Evolutionary conservation across 2,797 vertebrate species (phyloP), one percentile per base, ranked within the genome.

Genomic region (Chromobotia macracanthus): DNA sequence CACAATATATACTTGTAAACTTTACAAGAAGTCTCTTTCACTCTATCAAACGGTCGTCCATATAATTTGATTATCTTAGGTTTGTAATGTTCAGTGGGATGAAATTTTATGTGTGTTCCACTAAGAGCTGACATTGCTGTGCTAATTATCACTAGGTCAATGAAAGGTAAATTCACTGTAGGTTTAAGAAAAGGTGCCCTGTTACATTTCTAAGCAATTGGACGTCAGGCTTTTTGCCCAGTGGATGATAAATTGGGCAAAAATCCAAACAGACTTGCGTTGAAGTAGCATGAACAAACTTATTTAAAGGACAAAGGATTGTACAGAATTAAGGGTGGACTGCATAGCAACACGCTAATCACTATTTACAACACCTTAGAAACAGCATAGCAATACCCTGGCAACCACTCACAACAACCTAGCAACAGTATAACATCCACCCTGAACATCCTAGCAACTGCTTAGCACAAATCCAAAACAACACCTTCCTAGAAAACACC

Each of bases 31-130:
- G 56, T 80, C 46, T 79, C 61, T 72, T 83, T 72, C 84, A 83
- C 77, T 82, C 87, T 69, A 71, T 81, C 41, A 85, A 80, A 77
- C 82, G 79, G 82, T 85, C 80, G 86, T 84, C 80, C 82, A 66
- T 88, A 81, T 87, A 88, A 88, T 87, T 79, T 31, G 81, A 86
- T 90, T 89, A 85, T 70, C 44, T 25, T 65, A 44, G 74, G 73
- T 86, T 78, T 82, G 81, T 73, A 80, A 80, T 75, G 80, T 83
- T 86, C 73, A 86, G 78, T 60, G 68, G 78, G 74, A 82, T 83
- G 82, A 84, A 75, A 46, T 75, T 68, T 83, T 70, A 21, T 63
- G 1, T 19, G 41, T 23, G 44, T 38, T 56, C 19, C 61, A 44
- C 67, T 53, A 70, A 63, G 35, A 38, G 31, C 21, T 55, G 38